Base-by-base conservation (phyloP, 2,888 invertebrate genomes). In the Eupithecia abbreviata region DNA sequence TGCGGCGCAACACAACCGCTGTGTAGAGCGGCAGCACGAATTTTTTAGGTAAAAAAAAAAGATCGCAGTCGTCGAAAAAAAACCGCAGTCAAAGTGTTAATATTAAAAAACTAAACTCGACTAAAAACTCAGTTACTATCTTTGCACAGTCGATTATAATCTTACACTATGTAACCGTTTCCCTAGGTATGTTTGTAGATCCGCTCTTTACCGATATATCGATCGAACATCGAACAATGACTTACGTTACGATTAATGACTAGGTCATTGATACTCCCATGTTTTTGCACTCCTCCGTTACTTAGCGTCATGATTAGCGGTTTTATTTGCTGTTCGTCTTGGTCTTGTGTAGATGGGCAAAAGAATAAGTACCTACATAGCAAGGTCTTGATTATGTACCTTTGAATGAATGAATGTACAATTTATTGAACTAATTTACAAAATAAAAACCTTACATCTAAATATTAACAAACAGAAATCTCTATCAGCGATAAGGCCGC, bases 191-290 rank as follows among this genome's bases (percentile, higher is more conserved):
- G 18, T 18, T 18, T 30, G 30, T 30, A 2, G n/a, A 7, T 18
- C 3, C n/a, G 18, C 58, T 58, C 77, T 78, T 72, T 66, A 72
- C 30, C 30, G 30, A 75, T 69, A 73, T 76, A 75, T 79, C 73
- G 75, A 84, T 84, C n/a, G 75, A 78, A 84, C 72, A 84, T 84
- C 15, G 75, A 78, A 85, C 85, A 84, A 85, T 86, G 81, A 83
- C 82, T 81, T 82, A 18, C 30, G 47, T 10, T 47, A 9, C 30
- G 10, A 62, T 58, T 15, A 81, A 80, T 81, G 77, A 76, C 79
- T 83, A 78, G 83, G 82, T 86, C 83, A 83, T 82, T 82, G 81
- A 78, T 84, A 82, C 81, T 81, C 81, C 81, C 81, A 83, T 79
- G 65, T 82, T 82, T 82, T 79, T 82, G 76, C 73, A 65, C 18